Percentiles rank a stretch among this genome's conserved stretches.
phyloP scores from a whole-genome alignment of 2,888 invertebrate species.

The Clivina fossor region DNA sequence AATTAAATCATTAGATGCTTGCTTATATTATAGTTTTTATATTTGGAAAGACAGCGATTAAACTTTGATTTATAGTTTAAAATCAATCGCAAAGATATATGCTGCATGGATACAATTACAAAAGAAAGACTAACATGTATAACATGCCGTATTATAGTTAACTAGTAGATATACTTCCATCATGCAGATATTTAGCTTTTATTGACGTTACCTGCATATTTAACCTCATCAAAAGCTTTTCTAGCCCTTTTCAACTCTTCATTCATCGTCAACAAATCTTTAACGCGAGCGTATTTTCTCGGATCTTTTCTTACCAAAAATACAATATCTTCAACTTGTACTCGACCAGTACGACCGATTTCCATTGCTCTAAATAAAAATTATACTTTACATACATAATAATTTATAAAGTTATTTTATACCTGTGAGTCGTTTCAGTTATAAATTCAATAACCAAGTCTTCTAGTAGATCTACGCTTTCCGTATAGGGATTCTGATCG shows the following conservation, averaged over 20 bases:
- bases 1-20: no score
- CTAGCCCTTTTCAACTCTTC: slow-evolving; percentile 98
- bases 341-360: slow-evolving; percentile 92
- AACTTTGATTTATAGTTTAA: background rate
- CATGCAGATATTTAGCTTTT: slow-evolving; percentile 38
- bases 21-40: no score
- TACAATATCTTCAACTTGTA: slow-evolving; percentile 98
- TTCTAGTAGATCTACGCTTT: slow-evolving; percentile 96
- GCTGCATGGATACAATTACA: no score
- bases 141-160: no score
- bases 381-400: background rate
- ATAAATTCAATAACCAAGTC: slow-evolving; percentile 98
- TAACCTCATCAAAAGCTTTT: slow-evolving; percentile 98
- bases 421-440: slow-evolving; percentile 87
- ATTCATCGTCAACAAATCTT: slow-evolving; percentile 96
- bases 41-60: no score
- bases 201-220: slow-evolving; percentile 80
- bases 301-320: slow-evolving; percentile 94
- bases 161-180: slow-evolving; percentile 2
- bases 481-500: slow-evolving; percentile 98
- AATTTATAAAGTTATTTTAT: slow-evolving; percentile 41
- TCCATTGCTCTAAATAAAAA: slow-evolving; percentile 89
- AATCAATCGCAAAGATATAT: no score
- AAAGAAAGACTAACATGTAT: slow-evolving; percentile 3
- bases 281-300: slow-evolving; percentile 95